Evolutionary conservation across 30 jellyfish, hydroid and myxozoan species (phyloP).

Genomic region (Cassiopea xamachana): DNA sequence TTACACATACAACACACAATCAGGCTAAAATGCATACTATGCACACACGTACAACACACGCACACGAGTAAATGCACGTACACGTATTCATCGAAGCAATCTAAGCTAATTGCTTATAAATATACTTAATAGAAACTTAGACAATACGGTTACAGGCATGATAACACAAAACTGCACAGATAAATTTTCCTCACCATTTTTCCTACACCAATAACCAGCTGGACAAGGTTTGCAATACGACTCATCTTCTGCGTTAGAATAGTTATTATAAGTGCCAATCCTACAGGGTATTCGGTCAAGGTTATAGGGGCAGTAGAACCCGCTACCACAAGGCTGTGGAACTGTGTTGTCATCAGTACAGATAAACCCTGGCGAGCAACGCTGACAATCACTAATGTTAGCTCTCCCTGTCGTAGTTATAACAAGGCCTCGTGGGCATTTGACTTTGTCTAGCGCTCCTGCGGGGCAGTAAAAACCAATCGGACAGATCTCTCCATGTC

Average conservation of each 20-base stretch:
- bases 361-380: conserved; percentile 94
- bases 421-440: conserved; percentile 92
- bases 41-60: too few species aligned
- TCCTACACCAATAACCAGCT: conserved; percentile 94
- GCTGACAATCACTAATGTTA: conserved; percentile 78
- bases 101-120: too few species aligned
- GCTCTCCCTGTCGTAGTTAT: conserved; percentile 77
- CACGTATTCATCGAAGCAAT: too few species aligned
- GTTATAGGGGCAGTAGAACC: conserved; percentile 94
- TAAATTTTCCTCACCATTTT: too few species aligned
- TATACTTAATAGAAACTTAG: too few species aligned
- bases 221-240: conserved; percentile 84
- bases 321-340: conserved; percentile 88
- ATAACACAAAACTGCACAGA: too few species aligned
- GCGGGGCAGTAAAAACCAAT: conserved; percentile 95
- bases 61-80: too few species aligned
- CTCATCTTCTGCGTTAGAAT: conserved; percentile 66
- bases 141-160: too few species aligned
- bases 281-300: conserved; percentile 88
- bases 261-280: conserved; percentile 85
- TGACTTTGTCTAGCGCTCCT: conserved; percentile 84
- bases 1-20: too few species aligned
- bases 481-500: conserved; percentile 79
- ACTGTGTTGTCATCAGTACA: conserved; percentile 85
- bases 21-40: too few species aligned